Evolutionary conservation across 2,888 invertebrate genomes (phyloP).

Genomic region (Rambutsinella grinnellia): DNA sequence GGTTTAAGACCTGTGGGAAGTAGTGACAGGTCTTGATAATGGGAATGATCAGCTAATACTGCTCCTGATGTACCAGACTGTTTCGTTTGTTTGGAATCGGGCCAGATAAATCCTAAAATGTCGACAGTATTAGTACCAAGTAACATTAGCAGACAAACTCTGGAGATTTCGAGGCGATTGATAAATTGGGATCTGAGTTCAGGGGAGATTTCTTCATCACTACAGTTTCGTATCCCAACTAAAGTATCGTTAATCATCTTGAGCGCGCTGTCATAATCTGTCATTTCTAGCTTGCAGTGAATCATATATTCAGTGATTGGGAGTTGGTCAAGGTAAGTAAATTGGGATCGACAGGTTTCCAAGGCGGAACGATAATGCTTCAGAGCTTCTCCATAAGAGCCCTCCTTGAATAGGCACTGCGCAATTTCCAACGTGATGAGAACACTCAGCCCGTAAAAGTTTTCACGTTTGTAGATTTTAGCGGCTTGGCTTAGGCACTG

Average conservation of each 20-base stretch:
- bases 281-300: slow-evolving; percentile 61
- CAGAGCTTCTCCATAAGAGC: slow-evolving; percentile 60
- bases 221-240: slow-evolving; percentile 36
- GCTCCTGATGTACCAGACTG: background rate
- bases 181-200: slow-evolving; percentile 15
- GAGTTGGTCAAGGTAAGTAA: slow-evolving; percentile 61
- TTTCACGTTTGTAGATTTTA: slow-evolving; percentile 58
- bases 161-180: slow-evolving; percentile 50
- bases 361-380: slow-evolving; percentile 60
- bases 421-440: slow-evolving; percentile 55
- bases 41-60: background rate
- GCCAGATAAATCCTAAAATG: slow-evolving; percentile 62
- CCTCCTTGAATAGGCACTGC: slow-evolving; percentile 44
- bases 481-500: slow-evolving; percentile 61
- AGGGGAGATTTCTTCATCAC: slow-evolving; percentile 39
- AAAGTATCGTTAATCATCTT: slow-evolving; percentile 61
- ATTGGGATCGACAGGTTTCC: slow-evolving; percentile 55
- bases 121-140: slow-evolving; percentile 59
- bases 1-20: slow-evolving; percentile 10
- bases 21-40: background rate
- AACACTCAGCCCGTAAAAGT: slow-evolving; percentile 50
- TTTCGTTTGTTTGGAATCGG: slow-evolving; percentile 31
- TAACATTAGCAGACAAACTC: slow-evolving; percentile 62
- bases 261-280: slow-evolving; percentile 63
- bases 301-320: slow-evolving; percentile 55